These are phyloP conservation scores for Hirtodrosophila trivittata DNA, from an alignment of 2,888 invertebrate genomes.

Conservation along the genomic window DNA sequence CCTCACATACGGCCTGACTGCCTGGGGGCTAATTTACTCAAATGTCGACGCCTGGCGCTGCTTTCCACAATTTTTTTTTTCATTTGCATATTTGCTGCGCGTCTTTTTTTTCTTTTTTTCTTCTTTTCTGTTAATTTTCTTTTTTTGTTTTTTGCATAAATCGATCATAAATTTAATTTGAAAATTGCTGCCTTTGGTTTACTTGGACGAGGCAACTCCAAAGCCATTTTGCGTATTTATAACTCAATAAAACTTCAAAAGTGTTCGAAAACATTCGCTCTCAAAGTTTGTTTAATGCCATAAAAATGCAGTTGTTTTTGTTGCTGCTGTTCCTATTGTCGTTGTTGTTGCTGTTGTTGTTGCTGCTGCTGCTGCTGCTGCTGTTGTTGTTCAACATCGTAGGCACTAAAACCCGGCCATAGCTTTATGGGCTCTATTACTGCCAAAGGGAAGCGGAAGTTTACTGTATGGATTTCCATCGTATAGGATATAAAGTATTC, in stretches of 20 bases:
- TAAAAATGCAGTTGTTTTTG: slow-evolving; percentile 67
- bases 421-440: slow-evolving; percentile 60
- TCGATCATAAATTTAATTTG: slow-evolving; percentile 77
- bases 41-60: slow-evolving; percentile 76
- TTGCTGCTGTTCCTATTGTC: slow-evolving; percentile 34
- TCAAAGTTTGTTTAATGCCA: slow-evolving; percentile 75
- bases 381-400: slow-evolving; percentile 35
- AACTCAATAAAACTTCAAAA: slow-evolving; percentile 79
- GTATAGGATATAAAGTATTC: slow-evolving; percentile 15
- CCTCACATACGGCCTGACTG: background rate
- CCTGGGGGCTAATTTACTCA: slow-evolving; percentile 62
- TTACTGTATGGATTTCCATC: slow-evolving; percentile 31
- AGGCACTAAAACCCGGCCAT: slow-evolving; percentile 64
- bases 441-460: slow-evolving; percentile 60
- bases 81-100: slow-evolving; percentile 32
- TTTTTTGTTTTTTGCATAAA: slow-evolving; percentile 63
- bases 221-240: slow-evolving; percentile 74
- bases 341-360: slow-evolving; percentile 29
- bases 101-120: background rate
- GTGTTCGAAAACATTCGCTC: slow-evolving; percentile 75
- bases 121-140: slow-evolving; percentile 2
- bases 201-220: slow-evolving; percentile 48
- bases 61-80: slow-evolving; percentile 22
- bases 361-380: slow-evolving; percentile 42
- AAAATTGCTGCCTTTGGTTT: slow-evolving; percentile 56